Evolutionary conservation across 2,888 invertebrate genomes (phyloP).

Genomic region (Diaperis boleti): DNA sequence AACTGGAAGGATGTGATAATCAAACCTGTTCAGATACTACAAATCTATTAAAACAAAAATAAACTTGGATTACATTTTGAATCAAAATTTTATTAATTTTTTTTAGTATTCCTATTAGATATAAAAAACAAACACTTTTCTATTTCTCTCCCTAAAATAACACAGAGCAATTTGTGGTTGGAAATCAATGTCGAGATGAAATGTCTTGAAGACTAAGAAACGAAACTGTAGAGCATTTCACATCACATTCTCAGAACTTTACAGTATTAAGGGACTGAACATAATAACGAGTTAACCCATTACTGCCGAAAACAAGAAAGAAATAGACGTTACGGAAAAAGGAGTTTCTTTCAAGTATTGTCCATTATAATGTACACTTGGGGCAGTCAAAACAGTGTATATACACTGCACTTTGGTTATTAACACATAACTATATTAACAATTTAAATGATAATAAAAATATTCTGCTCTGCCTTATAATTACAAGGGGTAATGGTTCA

Average conservation of each 20-base stretch:
- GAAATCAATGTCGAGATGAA: constrained; percentile 61
- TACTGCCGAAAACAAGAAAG: constrained; percentile 27
- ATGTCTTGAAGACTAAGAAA: no score
- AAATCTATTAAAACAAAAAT: constrained; percentile 40
- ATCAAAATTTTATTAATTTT: constrained; percentile 69
- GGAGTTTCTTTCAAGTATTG: constrained; percentile 45
- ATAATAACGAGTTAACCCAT: constrained; percentile 33
- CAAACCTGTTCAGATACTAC: constrained; percentile 26
- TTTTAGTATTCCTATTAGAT: constrained; percentile 72
- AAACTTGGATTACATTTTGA: constrained; percentile 55
- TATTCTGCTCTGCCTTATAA: constrained; percentile 65
- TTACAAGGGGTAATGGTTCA: constrained; percentile 54
- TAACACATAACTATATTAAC: constrained; percentile 53
- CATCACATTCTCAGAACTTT: constrained; percentile 53
- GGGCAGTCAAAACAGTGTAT: constrained; percentile 43
- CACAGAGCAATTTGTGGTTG: constrained; percentile 66
- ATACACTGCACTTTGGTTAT: constrained; percentile 51
- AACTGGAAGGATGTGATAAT: constrained; percentile 12
- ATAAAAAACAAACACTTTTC: constrained; percentile 73
- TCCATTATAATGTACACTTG: constrained; percentile 51
- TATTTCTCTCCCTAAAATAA: constrained; percentile 67
- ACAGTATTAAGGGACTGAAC: constrained; percentile 8
- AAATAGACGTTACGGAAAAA: constrained; percentile 16
- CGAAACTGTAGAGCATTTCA: constrained; percentile 46
- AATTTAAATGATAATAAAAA: constrained; percentile 61